A percentile compares a stretch with the other conserved stretches of the same genome.
Evolutionary conservation across 1,140 invertebrate genomes (phyloP).

Genomic region (Bombyx mandarina): DNA sequence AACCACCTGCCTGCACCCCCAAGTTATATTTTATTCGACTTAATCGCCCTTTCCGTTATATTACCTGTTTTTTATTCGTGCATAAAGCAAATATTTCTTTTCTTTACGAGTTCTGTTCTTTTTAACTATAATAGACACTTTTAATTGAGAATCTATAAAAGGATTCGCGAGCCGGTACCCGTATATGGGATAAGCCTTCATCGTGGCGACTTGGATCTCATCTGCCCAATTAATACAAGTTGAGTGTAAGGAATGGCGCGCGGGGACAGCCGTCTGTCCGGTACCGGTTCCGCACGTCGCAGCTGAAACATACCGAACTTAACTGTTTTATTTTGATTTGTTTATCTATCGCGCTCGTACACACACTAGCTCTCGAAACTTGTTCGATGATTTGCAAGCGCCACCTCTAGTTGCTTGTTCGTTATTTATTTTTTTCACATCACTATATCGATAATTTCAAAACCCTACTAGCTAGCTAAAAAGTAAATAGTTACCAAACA

Average conservation of each 20-base stretch:
- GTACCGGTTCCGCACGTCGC: slow-evolving; percentile 48
- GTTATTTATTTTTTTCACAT: no score
- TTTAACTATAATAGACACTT: slow-evolving; percentile 68
- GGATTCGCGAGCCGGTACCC: slow-evolving; percentile 61
- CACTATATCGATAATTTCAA: no score
- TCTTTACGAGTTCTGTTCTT: slow-evolving; percentile 41
- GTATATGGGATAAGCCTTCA: slow-evolving; percentile 63
- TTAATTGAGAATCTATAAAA: slow-evolving; percentile 71
- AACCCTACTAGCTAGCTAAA: no score
- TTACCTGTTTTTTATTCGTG: slow-evolving; percentile 60
- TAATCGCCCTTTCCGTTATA: slow-evolving; percentile 70
- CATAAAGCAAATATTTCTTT: slow-evolving; percentile 68
- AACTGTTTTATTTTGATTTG: slow-evolving; percentile 65
- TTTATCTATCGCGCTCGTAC: slow-evolving; percentile 36
- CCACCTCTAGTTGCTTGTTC: no score
- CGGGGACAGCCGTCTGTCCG: slow-evolving; percentile 37
- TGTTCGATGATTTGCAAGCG: no score
- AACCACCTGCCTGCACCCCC: slow-evolving; percentile 66
- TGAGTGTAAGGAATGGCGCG: slow-evolving; percentile 60
- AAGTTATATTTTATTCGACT: slow-evolving; percentile 70
- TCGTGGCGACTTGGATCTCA: slow-evolving; percentile 60
- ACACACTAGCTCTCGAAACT: background rate
- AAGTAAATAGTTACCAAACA: no score
- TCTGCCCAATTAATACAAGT: slow-evolving; percentile 71
- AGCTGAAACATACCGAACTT: slow-evolving; percentile 52